Percentiles rank a stretch among this genome's conserved stretches.
Evolutionary conservation across 2,113 vertebrate genomes (phyloP).

Genomic region (Ia io): DNA sequence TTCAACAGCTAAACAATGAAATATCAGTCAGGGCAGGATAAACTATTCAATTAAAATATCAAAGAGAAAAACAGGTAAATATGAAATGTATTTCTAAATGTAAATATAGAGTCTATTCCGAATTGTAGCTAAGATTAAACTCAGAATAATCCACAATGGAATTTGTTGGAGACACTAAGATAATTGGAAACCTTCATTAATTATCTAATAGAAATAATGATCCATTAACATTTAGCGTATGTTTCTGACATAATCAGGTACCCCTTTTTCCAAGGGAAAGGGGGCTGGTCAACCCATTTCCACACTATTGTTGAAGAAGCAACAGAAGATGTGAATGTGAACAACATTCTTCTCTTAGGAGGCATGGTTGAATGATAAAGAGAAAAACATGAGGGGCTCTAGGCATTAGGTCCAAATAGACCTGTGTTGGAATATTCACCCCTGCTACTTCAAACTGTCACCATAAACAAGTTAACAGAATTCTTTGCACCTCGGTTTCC

Average conservation of each 20-base stretch:
- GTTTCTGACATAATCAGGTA: neutral
- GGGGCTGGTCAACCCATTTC: neutral
- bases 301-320: neutral
- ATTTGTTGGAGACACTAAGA: neutral
- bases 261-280: neutral
- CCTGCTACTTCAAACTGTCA: neutral
- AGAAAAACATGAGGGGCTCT: neutral
- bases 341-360: neutral
- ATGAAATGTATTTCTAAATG: neutral
- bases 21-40: neutral
- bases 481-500: neutral
- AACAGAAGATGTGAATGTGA: neutral
- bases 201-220: neutral
- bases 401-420: neutral
- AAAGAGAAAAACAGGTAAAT: neutral
- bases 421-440: neutral
- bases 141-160: neutral
- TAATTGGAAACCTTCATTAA: neutral
- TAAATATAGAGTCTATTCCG: slow-evolving; percentile 5
- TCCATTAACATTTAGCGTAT: neutral
- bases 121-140: neutral
- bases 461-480: neutral
- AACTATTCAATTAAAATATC: neutral
- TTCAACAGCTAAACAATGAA: neutral
- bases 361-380: neutral